These are phyloP conservation scores for Acanthopagrus latus DNA, from an alignment of 2,797 vertebrate genomes.

Conservation along the genomic window DNA sequence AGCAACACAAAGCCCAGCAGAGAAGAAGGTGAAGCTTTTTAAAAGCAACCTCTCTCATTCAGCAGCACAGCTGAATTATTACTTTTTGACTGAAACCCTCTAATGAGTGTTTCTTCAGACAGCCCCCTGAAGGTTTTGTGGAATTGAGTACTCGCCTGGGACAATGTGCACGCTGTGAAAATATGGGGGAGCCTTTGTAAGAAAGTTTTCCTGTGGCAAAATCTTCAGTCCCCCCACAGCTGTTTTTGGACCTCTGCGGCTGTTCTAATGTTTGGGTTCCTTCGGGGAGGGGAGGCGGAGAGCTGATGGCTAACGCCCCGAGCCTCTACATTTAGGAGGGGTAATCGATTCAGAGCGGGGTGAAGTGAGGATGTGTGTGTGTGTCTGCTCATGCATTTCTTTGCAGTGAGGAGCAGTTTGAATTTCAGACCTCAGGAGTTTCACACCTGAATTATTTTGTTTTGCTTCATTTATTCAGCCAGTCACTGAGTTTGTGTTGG, in stretches of 20 bases:
- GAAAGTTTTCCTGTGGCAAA: neutral
- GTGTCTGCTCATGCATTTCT: neutral
- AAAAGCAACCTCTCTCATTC: neutral
- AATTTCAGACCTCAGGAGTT: neutral
- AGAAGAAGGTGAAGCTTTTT: constrained; percentile 23
- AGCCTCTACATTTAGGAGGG: neutral
- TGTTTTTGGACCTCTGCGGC: neutral
- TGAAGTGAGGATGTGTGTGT: neutral
- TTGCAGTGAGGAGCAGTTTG: neutral
- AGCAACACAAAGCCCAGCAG: constrained; percentile 21
- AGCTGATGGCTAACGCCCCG: constrained; percentile 1
- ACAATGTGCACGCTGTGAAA: neutral
- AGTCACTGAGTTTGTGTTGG: neutral
- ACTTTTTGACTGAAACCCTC: constrained; percentile 28
- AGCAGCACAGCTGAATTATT: constrained; percentile 1
- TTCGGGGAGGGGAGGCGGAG: neutral
- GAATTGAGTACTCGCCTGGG: neutral
- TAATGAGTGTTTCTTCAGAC: constrained; percentile 27
- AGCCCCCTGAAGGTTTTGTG: neutral
- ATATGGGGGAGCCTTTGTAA: neutral
- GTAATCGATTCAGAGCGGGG: neutral
- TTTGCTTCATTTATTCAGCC: constrained; percentile 2
- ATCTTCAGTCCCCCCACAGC: neutral
- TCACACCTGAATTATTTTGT: constrained; percentile 3
- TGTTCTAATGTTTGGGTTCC: constrained; percentile 5